phyloP scores from a whole-genome alignment of 2,113 vertebrate species.

The Galbula dea region DNA sequence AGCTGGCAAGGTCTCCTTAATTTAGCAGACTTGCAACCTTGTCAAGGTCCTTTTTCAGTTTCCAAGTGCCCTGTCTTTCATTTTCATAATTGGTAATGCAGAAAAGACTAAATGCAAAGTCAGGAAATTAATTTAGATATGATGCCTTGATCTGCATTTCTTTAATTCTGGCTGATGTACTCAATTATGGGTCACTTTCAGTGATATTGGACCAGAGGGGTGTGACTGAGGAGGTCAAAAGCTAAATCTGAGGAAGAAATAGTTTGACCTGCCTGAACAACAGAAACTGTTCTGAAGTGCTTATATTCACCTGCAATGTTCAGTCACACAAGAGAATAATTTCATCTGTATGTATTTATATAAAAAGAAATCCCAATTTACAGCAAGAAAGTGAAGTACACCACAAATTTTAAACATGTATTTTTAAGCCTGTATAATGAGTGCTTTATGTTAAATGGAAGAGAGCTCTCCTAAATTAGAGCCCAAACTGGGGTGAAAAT shows the following conservation, averaged over 20 bases:
- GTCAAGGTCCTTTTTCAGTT: not conserved
- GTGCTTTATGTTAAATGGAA: not conserved
- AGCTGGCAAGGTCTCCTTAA: not conserved
- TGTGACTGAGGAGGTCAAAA: not conserved
- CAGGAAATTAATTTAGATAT: constrained; percentile 38
- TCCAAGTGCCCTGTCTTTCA: not conserved
- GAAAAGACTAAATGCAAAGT: not conserved
- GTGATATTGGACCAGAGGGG: not conserved
- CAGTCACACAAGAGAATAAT: not conserved
- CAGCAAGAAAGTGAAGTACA: not conserved
- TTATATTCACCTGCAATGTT: not conserved
- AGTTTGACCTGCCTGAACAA: not conserved
- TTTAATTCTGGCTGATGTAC: not conserved
- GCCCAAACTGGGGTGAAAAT: not conserved
- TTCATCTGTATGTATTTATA: too few relatives aligned
- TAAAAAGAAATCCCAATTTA: not conserved
- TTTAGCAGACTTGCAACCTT: constrained; percentile 5
- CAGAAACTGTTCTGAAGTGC: not conserved
- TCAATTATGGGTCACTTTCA: constrained; percentile 10
- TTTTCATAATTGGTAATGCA: constrained; percentile 18
- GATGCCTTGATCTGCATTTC: constrained; percentile 21
- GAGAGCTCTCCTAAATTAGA: not conserved
- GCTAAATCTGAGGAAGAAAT: not conserved
- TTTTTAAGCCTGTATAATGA: not conserved
- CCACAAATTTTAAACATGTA: not conserved